These are phyloP conservation scores for Scolopax bukidnonensis DNA, from an alignment of 2,797 vertebrate genomes.

Conservation along the genomic window DNA sequence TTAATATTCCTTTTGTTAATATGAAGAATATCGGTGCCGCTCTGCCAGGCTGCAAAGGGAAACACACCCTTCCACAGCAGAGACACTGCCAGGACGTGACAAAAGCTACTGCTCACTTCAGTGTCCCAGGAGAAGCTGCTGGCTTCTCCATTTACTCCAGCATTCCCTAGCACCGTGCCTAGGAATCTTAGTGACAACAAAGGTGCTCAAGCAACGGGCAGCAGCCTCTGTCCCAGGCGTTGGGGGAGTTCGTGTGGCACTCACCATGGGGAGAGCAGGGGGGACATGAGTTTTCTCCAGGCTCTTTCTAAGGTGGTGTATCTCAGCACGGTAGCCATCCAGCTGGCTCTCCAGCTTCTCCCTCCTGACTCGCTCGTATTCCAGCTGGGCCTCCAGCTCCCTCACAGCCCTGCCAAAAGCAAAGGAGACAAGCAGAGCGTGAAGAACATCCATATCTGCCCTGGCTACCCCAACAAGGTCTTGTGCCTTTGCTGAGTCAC, in stretches of 20 bases:
- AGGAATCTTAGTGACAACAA: not conserved
- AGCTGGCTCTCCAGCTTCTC: slow-evolving; percentile 81
- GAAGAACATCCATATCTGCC: not conserved
- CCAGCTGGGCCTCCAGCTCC: slow-evolving; percentile 78
- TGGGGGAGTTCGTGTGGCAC: not conserved
- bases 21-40: rapidly evolving
- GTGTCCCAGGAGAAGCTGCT: not conserved
- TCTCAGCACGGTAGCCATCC: slow-evolving; percentile 76
- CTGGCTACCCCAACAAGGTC: not conserved
- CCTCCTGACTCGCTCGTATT: slow-evolving; percentile 76
- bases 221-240: rapidly evolving
- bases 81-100: not conserved
- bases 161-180: not conserved
- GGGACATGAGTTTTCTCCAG: not conserved
- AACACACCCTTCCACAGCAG: not conserved
- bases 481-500: not conserved
- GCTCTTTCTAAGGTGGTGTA: slow-evolving; percentile 60
- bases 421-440: not conserved
- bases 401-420: slow-evolving; percentile 65
- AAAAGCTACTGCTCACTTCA: not conserved
- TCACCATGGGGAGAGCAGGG: slow-evolving; percentile 11
- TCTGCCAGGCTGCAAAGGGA: not conserved
- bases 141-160: not conserved
- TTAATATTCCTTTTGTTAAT: not conserved
- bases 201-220: rapidly evolving